Conservation (phyloP, 1,140 invertebrate genomes). For the Ptiloglossa arizonensis region DNA sequence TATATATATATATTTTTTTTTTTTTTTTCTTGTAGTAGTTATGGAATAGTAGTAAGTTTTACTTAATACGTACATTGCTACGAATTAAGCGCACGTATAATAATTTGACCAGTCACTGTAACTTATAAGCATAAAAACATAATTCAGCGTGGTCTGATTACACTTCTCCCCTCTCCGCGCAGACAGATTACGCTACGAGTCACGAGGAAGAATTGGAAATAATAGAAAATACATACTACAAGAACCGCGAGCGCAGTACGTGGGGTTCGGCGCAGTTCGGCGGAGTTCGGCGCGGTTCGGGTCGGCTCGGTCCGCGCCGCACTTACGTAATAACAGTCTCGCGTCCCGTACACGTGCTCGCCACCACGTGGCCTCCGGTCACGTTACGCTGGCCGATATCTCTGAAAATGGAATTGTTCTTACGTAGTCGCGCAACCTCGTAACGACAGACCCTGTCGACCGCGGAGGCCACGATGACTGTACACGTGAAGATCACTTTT, state of each 20-base stretch:
- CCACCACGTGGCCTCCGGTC: conserved; percentile 56
- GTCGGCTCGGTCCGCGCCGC: neutral
- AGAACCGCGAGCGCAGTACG: too few species aligned
- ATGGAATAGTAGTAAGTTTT: too few species aligned
- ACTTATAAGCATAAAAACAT: too few species aligned
- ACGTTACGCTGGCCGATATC: conserved; percentile 44
- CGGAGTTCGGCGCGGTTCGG: conserved; percentile 5
- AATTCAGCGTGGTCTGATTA: too few species aligned
- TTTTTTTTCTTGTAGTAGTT: too few species aligned
- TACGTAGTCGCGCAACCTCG: conserved; percentile 16
- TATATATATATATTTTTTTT: too few species aligned
- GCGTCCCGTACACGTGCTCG: conserved; percentile 51
- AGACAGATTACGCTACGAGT: too few species aligned
- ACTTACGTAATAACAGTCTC: conserved; percentile 52
- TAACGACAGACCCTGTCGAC: conserved; percentile 10
- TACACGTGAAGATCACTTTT: conserved; percentile 27
- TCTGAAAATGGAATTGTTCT: conserved; percentile 43
- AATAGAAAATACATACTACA: too few species aligned
- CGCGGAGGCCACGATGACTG: conserved; percentile 14
- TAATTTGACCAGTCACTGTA: too few species aligned
- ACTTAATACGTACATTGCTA: too few species aligned
- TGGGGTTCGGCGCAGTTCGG: neutral
- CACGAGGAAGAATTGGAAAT: neutral
- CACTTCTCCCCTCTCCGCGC: too few species aligned
- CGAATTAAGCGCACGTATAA: too few species aligned